A percentile compares a stretch with the other conserved stretches of the same genome.
Conservation (phyloP, 1,140 invertebrate species). For the Neodiprion pinetum region DNA sequence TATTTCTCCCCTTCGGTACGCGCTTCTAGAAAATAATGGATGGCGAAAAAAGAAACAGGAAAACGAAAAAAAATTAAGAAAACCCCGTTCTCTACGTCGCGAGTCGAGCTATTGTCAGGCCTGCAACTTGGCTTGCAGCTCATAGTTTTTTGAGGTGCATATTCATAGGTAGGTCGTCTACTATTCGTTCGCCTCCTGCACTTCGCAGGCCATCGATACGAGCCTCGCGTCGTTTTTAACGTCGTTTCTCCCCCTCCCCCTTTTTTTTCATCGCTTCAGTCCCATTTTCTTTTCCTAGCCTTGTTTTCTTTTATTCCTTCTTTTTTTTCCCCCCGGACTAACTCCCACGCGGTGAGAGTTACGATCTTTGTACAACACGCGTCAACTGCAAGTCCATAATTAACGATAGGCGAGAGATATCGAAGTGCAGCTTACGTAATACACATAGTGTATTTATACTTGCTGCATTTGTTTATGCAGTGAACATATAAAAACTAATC, state of each 20-base stretch:
- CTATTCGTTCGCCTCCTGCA: slow-evolving; percentile 17
- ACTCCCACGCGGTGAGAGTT: not conserved
- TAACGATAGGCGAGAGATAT: not conserved
- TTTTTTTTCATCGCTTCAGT: too few relatives aligned
- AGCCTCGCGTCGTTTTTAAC: not conserved
- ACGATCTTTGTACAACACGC: slow-evolving; percentile 5
- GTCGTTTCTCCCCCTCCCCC: too few relatives aligned
- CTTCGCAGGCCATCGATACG: not conserved
- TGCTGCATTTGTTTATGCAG: too few relatives aligned
- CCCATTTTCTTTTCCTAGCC: too few relatives aligned
- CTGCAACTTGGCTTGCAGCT: not conserved
- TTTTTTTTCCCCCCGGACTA: too few relatives aligned
- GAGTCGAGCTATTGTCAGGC: not conserved
- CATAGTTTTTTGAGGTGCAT: not conserved
- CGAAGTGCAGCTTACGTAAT: not conserved
- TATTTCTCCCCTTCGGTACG: slow-evolving; percentile 10
- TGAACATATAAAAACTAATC: slow-evolving; percentile 6
- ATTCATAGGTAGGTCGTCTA: not conserved
- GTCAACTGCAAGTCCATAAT: slow-evolving; percentile 2
- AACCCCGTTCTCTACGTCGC: not conserved
- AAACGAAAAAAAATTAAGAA: not conserved
- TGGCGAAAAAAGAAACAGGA: not conserved
- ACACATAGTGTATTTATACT: too few relatives aligned
- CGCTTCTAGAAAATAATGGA: slow-evolving; percentile 17
- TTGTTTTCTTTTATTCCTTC: too few relatives aligned